Base-by-base conservation (phyloP, 2,888 invertebrate genomes). In the Stenoptilia bipunctidactyla region DNA sequence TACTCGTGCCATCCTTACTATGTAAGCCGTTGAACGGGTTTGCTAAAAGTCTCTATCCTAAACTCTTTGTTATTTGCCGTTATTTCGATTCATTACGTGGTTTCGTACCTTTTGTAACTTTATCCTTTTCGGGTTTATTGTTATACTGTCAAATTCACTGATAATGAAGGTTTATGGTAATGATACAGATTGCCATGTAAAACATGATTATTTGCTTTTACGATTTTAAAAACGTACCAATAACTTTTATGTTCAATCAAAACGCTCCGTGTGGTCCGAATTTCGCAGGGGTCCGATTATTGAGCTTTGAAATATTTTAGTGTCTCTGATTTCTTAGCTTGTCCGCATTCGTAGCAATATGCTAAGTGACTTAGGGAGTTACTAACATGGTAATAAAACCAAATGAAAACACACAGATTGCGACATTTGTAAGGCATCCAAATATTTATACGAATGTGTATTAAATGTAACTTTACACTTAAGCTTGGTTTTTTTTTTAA, bases 311-410 rank as follows among this genome's bases (percentile, higher is more conserved):
- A 66, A 55, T 49, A 52, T 56, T 67, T 72, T 62, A 66, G 55
- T 53, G 56, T 53, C 48, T 44, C 47, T 56, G 51, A 55, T 55
- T 56, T 54, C 44, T 39, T 64, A 3, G 12, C n/a, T 30, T 4
- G 30, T 9, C 30, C 20, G 20, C 10, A 30, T 70, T 72, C 64
- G 63, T 70, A 60, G 59, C 58, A 59, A 61, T 59, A 51, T 53
- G 76, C 68, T 76, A 77, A 79, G 71, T 76, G 69, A 63, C 50
- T 48, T 45, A 58, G 64, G 65, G 64, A 68, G 68, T 64, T 57
- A 57, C 45, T 49, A 51, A 46, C 37, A 43, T 47, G 42, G 50
- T 54, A 56, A 66, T 70, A 70, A 72, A 70, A 61, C 56, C 54
- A 55, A 54, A 57, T 51, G 46, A 55, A 50, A 20, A 39, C 12